These are phyloP conservation scores for Pocillopora verrucosa DNA, from an alignment of 64 coral and sea anemone genomes.

Conservation along the genomic window DNA sequence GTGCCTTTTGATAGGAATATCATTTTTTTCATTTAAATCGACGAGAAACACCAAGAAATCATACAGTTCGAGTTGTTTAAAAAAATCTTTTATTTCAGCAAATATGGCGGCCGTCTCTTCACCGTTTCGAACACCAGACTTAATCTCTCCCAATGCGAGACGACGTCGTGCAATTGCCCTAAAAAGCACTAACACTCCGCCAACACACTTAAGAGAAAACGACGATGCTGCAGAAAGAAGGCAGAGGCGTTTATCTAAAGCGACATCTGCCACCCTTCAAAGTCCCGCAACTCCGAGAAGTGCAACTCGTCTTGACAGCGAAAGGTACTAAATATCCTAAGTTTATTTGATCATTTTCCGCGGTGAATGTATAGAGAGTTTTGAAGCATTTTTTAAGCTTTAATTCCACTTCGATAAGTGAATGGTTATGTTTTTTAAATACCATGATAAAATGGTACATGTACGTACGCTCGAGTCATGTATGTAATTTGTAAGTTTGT, in stretches of 20 bases:
- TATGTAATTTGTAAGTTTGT: no score
- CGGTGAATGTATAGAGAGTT: no score
- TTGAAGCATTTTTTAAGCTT: no score
- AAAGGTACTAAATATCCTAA: conserved; percentile 24
- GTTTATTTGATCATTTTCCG: neutral
- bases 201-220: conserved; percentile 64
- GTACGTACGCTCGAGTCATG: no score
- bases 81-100: no score
- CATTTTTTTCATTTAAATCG: neutral
- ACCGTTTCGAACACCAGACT: conserved; percentile 68
- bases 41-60: no score
- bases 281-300: conserved; percentile 86
- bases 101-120: conserved; percentile 50
- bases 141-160: conserved; percentile 69
- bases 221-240: conserved; percentile 84
- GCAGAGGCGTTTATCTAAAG: conserved; percentile 66
- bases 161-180: conserved; percentile 56
- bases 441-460: no score
- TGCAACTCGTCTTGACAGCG: conserved; percentile 54
- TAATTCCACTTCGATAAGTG: no score
- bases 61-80: no score
- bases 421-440: no score
- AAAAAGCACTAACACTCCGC: conserved; percentile 38
- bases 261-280: conserved; percentile 63
- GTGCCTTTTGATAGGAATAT: neutral